Evolutionary conservation across 2,113 vertebrate species (phyloP).

Genomic region (Pterophyllum scalare): DNA sequence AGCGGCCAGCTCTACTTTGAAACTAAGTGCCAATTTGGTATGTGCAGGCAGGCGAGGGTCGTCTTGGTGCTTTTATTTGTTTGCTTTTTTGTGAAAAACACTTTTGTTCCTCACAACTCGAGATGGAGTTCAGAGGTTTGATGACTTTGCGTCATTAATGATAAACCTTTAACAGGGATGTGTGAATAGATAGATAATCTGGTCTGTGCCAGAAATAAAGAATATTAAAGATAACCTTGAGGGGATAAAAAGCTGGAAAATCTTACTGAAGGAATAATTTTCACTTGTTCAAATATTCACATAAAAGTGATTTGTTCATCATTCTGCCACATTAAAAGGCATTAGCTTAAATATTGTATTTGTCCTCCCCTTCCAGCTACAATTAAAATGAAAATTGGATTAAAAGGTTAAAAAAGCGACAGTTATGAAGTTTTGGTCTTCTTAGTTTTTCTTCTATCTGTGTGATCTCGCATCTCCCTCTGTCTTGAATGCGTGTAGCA

Average conservation of each 20-base stretch:
- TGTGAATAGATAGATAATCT: background rate
- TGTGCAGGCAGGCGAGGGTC: constrained; percentile 49
- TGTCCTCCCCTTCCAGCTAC: background rate
- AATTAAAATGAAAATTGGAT: constrained; percentile 33
- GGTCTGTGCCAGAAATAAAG: background rate
- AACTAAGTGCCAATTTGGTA: constrained; percentile 62
- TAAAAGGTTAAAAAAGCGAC: background rate
- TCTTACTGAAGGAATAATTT: constrained; percentile 1
- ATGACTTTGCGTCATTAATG: background rate
- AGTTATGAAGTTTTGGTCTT: background rate
- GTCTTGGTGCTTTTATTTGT: constrained; percentile 48
- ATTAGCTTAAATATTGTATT: background rate
- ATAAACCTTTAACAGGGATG: background rate
- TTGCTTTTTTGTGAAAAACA: constrained; percentile 26
- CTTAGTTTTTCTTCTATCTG: background rate
- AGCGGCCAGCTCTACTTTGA: constrained; percentile 52
- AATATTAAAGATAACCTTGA: background rate
- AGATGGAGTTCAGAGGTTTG: background rate
- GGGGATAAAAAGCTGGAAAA: rapidly evolving
- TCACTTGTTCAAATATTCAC: background rate
- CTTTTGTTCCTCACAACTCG: constrained; percentile 39
- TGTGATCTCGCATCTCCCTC: background rate
- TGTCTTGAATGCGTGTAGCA: background rate
- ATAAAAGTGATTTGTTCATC: background rate
- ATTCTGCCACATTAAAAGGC: constrained; percentile 12